phyloP scores from a whole-genome alignment of 1,140 invertebrate genomes.

The Trinorchestia longiramus region DNA sequence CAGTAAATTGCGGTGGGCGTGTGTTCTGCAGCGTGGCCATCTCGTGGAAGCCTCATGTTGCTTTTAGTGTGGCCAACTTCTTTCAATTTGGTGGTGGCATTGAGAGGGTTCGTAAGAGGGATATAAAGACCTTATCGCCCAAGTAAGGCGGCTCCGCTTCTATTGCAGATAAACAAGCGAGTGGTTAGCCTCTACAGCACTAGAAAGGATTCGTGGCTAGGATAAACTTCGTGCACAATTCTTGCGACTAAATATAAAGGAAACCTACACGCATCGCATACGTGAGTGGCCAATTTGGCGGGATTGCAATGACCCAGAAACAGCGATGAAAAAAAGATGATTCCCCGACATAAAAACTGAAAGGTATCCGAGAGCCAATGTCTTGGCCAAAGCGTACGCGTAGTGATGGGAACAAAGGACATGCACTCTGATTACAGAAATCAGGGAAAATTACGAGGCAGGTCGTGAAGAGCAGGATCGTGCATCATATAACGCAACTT shows the following conservation, averaged over 20 bases:
- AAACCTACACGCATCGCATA: slow-evolving; percentile 3
- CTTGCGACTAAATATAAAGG: slow-evolving; percentile 14
- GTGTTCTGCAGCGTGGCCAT: neutral
- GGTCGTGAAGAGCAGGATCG: slow-evolving; percentile 37
- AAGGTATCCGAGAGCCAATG: neutral
- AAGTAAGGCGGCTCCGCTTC: slow-evolving; percentile 50
- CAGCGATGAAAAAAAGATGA: neutral
- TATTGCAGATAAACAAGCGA: slow-evolving; percentile 51
- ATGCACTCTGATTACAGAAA: slow-evolving; percentile 12
- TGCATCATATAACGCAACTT: slow-evolving; percentile 25
- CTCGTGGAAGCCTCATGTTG: slow-evolving; percentile 45
- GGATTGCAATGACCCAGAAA: slow-evolving; percentile 15
- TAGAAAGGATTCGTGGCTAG: slow-evolving; percentile 10
- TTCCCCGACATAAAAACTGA: neutral
- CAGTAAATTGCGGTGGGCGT: slow-evolving; percentile 48
- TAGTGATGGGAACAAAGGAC: neutral
- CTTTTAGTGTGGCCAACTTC: slow-evolving; percentile 46
- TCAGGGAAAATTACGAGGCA: neutral
- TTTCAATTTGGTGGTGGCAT: slow-evolving; percentile 52
- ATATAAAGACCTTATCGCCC: slow-evolving; percentile 55
- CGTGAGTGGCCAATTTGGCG: slow-evolving; percentile 9
- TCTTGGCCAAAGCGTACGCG: neutral
- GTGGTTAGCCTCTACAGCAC: slow-evolving; percentile 41
- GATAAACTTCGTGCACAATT: neutral
- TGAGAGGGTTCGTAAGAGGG: slow-evolving; percentile 54